Evolutionary conservation across 2,888 invertebrate species (phyloP), one percentile per base, ranked within the genome.

Genomic region (Catonia carolina): DNA sequence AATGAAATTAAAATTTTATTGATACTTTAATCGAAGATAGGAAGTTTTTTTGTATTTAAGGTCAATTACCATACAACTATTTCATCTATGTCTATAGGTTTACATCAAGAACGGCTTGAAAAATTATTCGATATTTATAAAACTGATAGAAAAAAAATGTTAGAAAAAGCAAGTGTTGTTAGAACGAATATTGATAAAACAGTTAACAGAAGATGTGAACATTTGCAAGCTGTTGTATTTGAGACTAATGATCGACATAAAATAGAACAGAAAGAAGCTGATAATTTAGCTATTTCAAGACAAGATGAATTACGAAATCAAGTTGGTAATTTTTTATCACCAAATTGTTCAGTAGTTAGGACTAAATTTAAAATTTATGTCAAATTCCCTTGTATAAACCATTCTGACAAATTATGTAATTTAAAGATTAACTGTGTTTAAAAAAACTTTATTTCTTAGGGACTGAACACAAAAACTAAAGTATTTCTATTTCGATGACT

Each of bases 41-140:
- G n/a, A n/a, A n/a, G n/a, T n/a, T n/a, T n/a, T n/a, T n/a, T n/a
- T n/a, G n/a, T n/a, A n/a, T n/a, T n/a, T n/a, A n/a, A n/a, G n/a
- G n/a, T n/a, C n/a, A n/a, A n/a, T n/a, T n/a, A n/a, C n/a, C n/a
- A n/a, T n/a, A n/a, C n/a, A n/a, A n/a, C n/a, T n/a, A n/a, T n/a
- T n/a, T n/a, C n/a, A n/a, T n/a, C n/a, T n/a, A n/a, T n/a, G n/a
- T n/a, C n/a, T n/a, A n/a, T 60, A 83, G 84, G 70, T 42, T 77
- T 78, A 48, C 80, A 83, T 36, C 71, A 74, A 2, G 74, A 78
- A 60, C 77, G 82, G 45, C 72, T 84, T 7, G 74, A 76, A 58
- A 77, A 77, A 62, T 72, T 83, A 15, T 76, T 78, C 56, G 66
- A 75, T 3, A 76, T 76, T 61, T 83, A 81, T 65, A 77, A 77